These are phyloP conservation scores for Bhutanitis thaidina DNA, from an alignment of 2,888 invertebrate genomes.

Conservation along the genomic window DNA sequence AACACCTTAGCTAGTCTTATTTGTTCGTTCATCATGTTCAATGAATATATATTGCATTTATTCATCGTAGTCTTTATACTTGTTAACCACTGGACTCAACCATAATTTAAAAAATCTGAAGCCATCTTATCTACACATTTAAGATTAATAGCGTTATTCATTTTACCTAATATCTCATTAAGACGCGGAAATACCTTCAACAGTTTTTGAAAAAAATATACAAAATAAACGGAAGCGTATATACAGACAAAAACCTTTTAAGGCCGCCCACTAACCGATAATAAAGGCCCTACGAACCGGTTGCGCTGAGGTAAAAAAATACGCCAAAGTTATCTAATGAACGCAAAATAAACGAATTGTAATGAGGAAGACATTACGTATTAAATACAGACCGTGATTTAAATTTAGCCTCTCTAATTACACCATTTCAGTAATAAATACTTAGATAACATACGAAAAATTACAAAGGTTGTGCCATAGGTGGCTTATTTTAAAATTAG, in stretches of 20 bases:
- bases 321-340: conserved; percentile 32
- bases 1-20: too few species aligned
- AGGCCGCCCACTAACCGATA: conserved; percentile 29
- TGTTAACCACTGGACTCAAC: too few species aligned
- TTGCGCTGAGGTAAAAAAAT: conserved; percentile 27
- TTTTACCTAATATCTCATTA: conserved; percentile 14
- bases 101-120: too few species aligned
- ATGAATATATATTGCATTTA: too few species aligned
- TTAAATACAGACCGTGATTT: conserved; percentile 19
- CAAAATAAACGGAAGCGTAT: conserved; percentile 37
- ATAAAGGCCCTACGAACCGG: conserved; percentile 37
- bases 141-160: not conserved
- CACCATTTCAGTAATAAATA: too few species aligned
- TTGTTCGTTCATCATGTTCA: too few species aligned
- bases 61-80: too few species aligned
- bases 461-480: too few species aligned
- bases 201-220: conserved; percentile 23
- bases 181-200: conserved; percentile 30
- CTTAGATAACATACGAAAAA: too few species aligned
- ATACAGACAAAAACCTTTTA: conserved; percentile 36
- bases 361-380: conserved; percentile 32
- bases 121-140: too few species aligned
- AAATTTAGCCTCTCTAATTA: not conserved
- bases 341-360: conserved; percentile 31
- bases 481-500: too few species aligned